Percentiles rank a stretch among this genome's conserved stretches.
Conservation (phyloP, 1,140 invertebrate species). For the Triops cancriformis region DNA sequence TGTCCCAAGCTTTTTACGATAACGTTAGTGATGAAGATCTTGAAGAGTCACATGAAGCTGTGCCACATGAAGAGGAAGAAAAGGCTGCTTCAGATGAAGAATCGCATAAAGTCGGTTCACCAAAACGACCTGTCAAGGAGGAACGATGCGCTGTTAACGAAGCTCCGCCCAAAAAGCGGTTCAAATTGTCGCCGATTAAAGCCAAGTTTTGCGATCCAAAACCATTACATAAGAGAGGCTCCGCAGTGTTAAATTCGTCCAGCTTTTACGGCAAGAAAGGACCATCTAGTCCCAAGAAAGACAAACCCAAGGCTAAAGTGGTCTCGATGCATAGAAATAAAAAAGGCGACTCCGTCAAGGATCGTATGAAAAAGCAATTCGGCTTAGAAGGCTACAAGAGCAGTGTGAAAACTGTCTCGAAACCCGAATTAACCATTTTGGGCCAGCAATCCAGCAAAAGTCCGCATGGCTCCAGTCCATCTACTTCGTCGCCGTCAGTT, state of each 20-base stretch:
- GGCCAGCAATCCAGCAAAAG: not conserved
- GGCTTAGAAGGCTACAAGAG: not conserved
- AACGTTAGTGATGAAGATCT: slow-evolving; percentile 13
- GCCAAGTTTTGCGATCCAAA: not conserved
- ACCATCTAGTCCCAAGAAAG: not conserved
- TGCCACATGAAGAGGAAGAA: not conserved
- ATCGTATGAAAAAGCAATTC: not conserved
- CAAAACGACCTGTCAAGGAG: not conserved
- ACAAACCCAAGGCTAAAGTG: not conserved
- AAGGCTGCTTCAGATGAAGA: not conserved
- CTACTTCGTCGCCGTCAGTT: not conserved
- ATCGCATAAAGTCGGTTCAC: not conserved
- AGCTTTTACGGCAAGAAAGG: not conserved
- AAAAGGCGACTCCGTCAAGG: not conserved
- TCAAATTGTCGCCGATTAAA: not conserved
- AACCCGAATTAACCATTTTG: not conserved
- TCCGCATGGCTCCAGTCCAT: not conserved
- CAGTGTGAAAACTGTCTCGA: not conserved
- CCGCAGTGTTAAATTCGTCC: not conserved
- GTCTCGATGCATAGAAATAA: not conserved
- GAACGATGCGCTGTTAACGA: not conserved
- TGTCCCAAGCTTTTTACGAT: slow-evolving; percentile 15
- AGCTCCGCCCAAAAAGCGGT: not conserved
- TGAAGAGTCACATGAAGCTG: not conserved
- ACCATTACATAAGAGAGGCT: not conserved